Evolutionary conservation across 1,140 invertebrate species (phyloP).

Genomic region (Lepeophtheirus salmonis): DNA sequence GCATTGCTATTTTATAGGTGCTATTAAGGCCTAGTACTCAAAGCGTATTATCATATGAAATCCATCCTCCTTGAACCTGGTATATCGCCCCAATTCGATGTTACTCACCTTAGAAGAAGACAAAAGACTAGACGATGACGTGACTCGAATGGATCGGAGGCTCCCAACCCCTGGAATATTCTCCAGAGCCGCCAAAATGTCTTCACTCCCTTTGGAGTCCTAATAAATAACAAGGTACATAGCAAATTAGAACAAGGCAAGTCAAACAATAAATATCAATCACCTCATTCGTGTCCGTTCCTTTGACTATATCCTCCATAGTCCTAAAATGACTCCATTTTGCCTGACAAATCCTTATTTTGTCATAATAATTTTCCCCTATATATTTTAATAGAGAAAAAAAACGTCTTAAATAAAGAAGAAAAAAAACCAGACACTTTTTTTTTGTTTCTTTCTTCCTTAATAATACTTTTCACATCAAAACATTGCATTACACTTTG

Average conservation of each 20-base stretch:
- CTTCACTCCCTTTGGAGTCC: neutral
- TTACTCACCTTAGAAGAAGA: neutral
- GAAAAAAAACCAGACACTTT: neutral
- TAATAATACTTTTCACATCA: neutral
- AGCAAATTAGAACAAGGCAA: neutral
- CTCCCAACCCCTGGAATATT: constrained; percentile 16
- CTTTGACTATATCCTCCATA: neutral
- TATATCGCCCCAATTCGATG: too few species aligned
- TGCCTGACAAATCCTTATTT: neutral
- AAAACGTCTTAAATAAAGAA: neutral
- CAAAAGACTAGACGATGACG: neutral
- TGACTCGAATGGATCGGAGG: neutral
- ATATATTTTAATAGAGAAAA: neutral
- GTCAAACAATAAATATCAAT: neutral
- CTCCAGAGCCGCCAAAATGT: constrained; percentile 16
- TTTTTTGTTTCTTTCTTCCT: neutral
- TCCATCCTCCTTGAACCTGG: too few species aligned
- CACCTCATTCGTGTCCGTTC: neutral
- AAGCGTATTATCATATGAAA: too few species aligned
- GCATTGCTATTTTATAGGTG: too few species aligned
- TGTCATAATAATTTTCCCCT: neutral
- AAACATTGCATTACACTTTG: neutral
- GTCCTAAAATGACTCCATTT: neutral
- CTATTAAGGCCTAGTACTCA: too few species aligned
- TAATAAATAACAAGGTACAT: too few species aligned